phyloP scores from a whole-genome alignment of 2,888 invertebrate genomes.

The Ptychoptera albimana region DNA sequence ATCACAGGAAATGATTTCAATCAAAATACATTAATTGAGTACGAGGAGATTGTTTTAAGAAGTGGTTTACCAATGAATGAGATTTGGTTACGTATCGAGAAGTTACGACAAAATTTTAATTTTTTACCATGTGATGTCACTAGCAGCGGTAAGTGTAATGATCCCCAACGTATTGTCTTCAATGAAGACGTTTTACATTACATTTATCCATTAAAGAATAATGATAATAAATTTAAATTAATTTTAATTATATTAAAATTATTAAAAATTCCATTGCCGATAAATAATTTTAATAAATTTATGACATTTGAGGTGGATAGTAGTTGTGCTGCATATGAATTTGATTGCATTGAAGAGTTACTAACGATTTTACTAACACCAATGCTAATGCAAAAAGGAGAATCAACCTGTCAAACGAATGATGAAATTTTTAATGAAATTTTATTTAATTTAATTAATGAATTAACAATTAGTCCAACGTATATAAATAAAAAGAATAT shows the following conservation, averaged over 20 bases:
- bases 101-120: slow-evolving; percentile 51
- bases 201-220: slow-evolving; percentile 47
- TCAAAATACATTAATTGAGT: slow-evolving; percentile 31
- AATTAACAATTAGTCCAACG: slow-evolving; percentile 41
- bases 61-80: slow-evolving; percentile 54
- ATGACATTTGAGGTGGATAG: slow-evolving; percentile 24
- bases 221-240: slow-evolving; percentile 40
- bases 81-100: slow-evolving; percentile 61
- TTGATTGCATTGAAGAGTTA: slow-evolving; percentile 35
- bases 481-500: slow-evolving; percentile 36
- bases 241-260: slow-evolving; percentile 39
- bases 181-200: slow-evolving; percentile 47
- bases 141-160: slow-evolving; percentile 33
- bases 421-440: slow-evolving; percentile 14
- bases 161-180: slow-evolving; percentile 49
- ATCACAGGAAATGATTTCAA: slow-evolving; percentile 18
- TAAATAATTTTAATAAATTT: slow-evolving; percentile 27
- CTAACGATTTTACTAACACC: slow-evolving; percentile 25
- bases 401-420: background rate
- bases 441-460: slow-evolving; percentile 26
- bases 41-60: slow-evolving; percentile 43
- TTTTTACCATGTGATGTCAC: slow-evolving; percentile 42
- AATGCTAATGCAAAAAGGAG: slow-evolving; percentile 4
- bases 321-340: slow-evolving; percentile 22
- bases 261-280: slow-evolving; percentile 39